Evolutionary conservation across 2,113 vertebrate species (phyloP).

Genomic region (Thalassoma bifasciatum): DNA sequence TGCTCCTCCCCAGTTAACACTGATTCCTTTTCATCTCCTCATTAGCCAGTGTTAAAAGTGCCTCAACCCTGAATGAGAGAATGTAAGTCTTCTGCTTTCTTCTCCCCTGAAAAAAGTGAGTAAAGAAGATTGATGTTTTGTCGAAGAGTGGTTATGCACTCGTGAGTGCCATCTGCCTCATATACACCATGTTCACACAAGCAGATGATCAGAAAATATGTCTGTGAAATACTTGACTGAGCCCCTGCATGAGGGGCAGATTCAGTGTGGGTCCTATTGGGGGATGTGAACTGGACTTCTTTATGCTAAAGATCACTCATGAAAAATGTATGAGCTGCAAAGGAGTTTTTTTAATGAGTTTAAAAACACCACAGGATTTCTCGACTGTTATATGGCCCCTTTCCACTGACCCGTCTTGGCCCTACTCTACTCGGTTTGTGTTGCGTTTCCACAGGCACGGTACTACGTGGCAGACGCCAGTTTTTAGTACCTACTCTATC

Average conservation of each 20-base stretch:
- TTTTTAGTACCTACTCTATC: too few relatives aligned
- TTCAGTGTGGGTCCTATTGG: not conserved
- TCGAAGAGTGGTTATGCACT: constrained; percentile 7
- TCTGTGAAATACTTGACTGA: too few relatives aligned
- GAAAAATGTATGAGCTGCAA: not conserved
- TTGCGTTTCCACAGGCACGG: too few relatives aligned
- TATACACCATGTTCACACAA: not conserved
- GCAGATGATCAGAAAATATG: not conserved
- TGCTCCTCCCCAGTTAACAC: constrained; percentile 17
- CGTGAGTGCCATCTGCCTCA: not conserved
- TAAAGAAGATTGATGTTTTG: constrained; percentile 4
- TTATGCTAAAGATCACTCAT: not conserved
- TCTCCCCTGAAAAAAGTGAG: not conserved
- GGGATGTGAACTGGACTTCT: not conserved
- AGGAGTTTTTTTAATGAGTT: not conserved
- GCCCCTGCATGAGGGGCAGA: too few relatives aligned
- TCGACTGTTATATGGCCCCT: not conserved
- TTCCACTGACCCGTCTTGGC: too few relatives aligned
- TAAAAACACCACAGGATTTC: not conserved
- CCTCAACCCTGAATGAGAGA: not conserved
- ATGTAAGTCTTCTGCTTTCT: constrained; percentile 23
- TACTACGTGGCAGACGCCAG: too few relatives aligned
- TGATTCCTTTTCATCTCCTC: constrained; percentile 20
- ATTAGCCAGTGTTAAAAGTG: constrained; percentile 31
- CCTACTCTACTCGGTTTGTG: too few relatives aligned